Evolutionary conservation across 1,140 invertebrate species (phyloP).

Genomic region (Drosophila funebris): DNA sequence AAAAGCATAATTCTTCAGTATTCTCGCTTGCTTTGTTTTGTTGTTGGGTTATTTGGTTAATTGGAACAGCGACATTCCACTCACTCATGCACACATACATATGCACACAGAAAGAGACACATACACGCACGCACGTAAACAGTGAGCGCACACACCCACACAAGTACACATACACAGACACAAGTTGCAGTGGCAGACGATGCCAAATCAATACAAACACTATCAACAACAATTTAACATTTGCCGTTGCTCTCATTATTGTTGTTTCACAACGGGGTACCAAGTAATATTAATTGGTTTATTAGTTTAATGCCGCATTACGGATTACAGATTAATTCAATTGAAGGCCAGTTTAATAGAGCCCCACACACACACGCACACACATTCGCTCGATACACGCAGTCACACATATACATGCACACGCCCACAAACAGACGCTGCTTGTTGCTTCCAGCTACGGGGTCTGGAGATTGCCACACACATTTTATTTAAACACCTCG

Average conservation of each 20-base stretch:
- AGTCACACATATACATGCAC: conserved; percentile 19
- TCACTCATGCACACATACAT: conserved; percentile 22
- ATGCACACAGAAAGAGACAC: conserved; percentile 5
- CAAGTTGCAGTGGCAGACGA: conserved; percentile 31
- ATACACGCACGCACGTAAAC: conserved; percentile 14
- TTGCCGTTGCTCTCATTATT: conserved; percentile 20
- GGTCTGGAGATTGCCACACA: conserved; percentile 1
- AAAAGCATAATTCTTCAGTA: conserved; percentile 89
- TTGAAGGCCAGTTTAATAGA: conserved; percentile 65
- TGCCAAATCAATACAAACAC: not conserved
- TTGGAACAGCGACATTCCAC: conserved; percentile 53
- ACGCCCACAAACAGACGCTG: conserved; percentile 40
- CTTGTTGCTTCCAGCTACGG: conserved; percentile 66
- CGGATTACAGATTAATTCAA: conserved; percentile 57
- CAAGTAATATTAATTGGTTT: conserved; percentile 56
- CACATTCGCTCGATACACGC: conserved; percentile 12
- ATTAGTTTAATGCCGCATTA: conserved; percentile 60
- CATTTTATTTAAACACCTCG: not conserved
- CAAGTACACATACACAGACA: not conserved
- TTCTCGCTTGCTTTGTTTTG: conserved; percentile 4
- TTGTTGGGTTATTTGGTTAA: conserved; percentile 50
- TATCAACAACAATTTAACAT: conserved; percentile 40
- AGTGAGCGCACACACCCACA: conserved; percentile 8
- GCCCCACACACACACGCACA: conserved; percentile 16
- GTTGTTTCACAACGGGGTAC: conserved; percentile 40